Percentiles rank a stretch among this genome's conserved stretches.
Evolutionary conservation across 2,888 invertebrate species (phyloP).

Genomic region (Rhamnusium bicolor): DNA sequence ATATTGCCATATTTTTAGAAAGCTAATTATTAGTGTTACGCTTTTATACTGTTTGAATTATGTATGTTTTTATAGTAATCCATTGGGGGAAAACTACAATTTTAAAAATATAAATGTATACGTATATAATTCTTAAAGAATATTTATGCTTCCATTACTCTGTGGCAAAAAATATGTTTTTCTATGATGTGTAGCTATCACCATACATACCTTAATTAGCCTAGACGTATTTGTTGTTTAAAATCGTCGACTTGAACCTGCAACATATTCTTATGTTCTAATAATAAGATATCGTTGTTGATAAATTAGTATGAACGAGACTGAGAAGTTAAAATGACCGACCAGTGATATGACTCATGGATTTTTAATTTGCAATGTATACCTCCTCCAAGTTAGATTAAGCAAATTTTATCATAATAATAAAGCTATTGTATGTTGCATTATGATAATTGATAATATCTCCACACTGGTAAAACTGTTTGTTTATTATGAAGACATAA

Average conservation of each 20-base stretch:
- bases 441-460: too few relatives aligned
- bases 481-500: too few relatives aligned
- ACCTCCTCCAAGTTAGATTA: background rate
- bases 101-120: background rate
- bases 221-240: slow-evolving; percentile 5
- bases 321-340: slow-evolving; percentile 6
- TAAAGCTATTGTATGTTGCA: too few relatives aligned
- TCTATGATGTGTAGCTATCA: background rate
- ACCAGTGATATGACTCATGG: background rate
- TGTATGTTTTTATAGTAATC: slow-evolving; percentile 6
- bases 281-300: slow-evolving; percentile 7
- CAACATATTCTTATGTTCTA: slow-evolving; percentile 24
- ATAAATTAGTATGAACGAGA: slow-evolving; percentile 26
- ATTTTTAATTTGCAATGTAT: background rate
- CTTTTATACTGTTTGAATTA: slow-evolving; percentile 24
- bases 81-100: background rate
- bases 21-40: slow-evolving; percentile 23
- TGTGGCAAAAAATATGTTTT: background rate
- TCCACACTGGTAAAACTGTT: too few relatives aligned
- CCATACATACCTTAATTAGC: slow-evolving; percentile 26
- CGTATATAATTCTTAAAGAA: background rate
- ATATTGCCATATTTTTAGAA: slow-evolving; percentile 17
- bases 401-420: too few relatives aligned
- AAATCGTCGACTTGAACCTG: slow-evolving; percentile 16
- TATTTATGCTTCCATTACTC: background rate